Evolutionary conservation across 1,140 invertebrate species (phyloP).

Genomic region (Drosophila teissieri): DNA sequence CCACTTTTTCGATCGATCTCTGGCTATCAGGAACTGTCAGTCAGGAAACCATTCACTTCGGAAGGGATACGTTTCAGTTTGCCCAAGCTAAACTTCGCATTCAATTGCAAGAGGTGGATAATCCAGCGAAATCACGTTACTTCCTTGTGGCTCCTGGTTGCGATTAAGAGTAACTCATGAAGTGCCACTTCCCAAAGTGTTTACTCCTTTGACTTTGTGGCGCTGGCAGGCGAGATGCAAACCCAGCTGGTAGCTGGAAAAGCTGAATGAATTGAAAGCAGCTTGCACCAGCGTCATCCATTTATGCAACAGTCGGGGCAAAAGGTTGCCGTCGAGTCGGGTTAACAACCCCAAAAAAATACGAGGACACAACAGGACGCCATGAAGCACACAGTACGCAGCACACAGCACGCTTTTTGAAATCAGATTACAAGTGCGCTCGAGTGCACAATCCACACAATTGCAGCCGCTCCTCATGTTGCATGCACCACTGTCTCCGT

Average conservation of each 20-base stretch:
- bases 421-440: conserved; percentile 74
- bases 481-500: conserved; percentile 1
- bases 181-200: conserved; percentile 4
- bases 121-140: conserved; percentile 1
- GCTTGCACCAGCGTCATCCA: conserved; percentile 30
- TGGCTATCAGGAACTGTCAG: background rate
- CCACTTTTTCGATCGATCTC: background rate
- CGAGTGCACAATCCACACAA: conserved; percentile 72
- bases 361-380: conserved; percentile 20
- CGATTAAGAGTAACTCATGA: conserved; percentile 1
- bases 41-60: too few relatives aligned
- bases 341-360: conserved; percentile 67
- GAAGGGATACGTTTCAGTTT: too few relatives aligned
- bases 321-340: conserved; percentile 25
- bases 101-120: background rate
- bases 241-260: background rate
- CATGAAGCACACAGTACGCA: conserved; percentile 55
- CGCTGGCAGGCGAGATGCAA: background rate
- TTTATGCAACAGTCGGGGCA: conserved; percentile 57
- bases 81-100: background rate
- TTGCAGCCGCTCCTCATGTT: conserved; percentile 14
- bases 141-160: background rate
- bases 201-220: conserved; percentile 13
- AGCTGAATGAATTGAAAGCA: conserved; percentile 6
- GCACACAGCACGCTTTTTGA: conserved; percentile 72